phyloP scores from a whole-genome alignment of 2,113 vertebrate genomes.

The Puma concolor region DNA sequence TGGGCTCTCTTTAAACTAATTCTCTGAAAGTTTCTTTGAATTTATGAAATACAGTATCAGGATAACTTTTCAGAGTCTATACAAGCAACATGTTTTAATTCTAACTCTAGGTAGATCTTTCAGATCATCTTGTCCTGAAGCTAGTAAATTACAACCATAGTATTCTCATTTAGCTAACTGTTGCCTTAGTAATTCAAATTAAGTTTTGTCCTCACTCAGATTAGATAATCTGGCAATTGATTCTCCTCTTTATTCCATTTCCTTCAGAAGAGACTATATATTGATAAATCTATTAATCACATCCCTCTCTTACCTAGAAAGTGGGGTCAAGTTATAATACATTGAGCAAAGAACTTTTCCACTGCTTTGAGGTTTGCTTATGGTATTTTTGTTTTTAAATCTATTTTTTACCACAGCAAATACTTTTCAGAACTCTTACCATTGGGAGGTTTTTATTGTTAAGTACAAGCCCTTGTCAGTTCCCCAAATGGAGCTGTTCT shows the following conservation, averaged over 20 bases:
- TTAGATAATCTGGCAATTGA: neutral
- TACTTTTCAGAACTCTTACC: neutral
- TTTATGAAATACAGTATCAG: neutral
- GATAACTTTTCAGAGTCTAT: neutral
- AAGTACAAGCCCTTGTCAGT: neutral
- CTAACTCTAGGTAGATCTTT: neutral
- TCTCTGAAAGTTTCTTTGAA: neutral
- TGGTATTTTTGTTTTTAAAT: neutral
- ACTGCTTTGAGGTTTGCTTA: neutral
- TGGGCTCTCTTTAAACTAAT: neutral
- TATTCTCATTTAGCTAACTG: neutral
- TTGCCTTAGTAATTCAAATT: constrained; percentile 20
- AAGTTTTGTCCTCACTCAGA: neutral
- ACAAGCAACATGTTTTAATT: neutral
- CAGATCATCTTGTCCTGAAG: neutral
- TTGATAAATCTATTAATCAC: neutral
- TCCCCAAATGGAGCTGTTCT: neutral
- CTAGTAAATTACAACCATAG: neutral
- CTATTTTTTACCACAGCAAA: neutral
- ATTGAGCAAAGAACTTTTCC: neutral
- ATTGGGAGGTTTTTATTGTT: neutral
- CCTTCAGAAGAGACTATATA: neutral
- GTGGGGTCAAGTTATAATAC: neutral
- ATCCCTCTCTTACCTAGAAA: neutral
- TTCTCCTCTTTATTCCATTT: neutral